These are phyloP conservation scores for Lycaon pictus DNA, from an alignment of 2,113 vertebrate species.

Conservation along the genomic window DNA sequence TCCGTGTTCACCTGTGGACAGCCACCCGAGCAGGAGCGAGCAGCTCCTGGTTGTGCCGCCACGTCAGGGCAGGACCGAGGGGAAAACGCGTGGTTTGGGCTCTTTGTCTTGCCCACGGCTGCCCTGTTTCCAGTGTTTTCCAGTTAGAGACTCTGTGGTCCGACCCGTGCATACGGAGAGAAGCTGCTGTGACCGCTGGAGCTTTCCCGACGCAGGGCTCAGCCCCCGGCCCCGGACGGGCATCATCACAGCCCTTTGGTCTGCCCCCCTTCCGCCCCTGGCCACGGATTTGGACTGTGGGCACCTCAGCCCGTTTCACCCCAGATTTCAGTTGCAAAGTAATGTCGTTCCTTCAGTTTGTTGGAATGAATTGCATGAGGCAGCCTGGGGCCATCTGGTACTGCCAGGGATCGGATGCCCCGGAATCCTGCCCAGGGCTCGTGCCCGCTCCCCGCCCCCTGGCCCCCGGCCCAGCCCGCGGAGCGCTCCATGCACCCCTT, in stretches of 20 bases:
- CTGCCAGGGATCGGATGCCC: neutral
- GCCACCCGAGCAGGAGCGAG: neutral
- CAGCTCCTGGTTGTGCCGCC: neutral
- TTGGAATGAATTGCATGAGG: neutral
- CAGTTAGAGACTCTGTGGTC: rapidly evolving
- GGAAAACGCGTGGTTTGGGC: neutral
- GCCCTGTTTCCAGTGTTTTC: neutral
- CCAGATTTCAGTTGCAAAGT: neutral
- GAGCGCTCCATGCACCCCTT: rapidly evolving
- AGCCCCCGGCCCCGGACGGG: too few species aligned
- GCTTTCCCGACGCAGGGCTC: neutral
- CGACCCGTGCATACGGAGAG: neutral
- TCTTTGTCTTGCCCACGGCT: neutral
- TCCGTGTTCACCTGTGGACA: neutral
- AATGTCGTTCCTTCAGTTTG: neutral
- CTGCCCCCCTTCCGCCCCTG: neutral
- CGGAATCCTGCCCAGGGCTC: neutral
- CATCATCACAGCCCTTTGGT: rapidly evolving
- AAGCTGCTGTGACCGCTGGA: neutral
- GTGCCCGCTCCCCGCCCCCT: neutral
- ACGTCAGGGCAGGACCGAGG: neutral
- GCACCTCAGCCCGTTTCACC: neutral
- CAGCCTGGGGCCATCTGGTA: neutral
- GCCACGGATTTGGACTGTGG: neutral
- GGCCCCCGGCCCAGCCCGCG: neutral